A percentile compares a stretch with the other conserved stretches of the same genome.
Conservation (phyloP, 1,140 invertebrate species). For the Neodiprion fabricii region DNA sequence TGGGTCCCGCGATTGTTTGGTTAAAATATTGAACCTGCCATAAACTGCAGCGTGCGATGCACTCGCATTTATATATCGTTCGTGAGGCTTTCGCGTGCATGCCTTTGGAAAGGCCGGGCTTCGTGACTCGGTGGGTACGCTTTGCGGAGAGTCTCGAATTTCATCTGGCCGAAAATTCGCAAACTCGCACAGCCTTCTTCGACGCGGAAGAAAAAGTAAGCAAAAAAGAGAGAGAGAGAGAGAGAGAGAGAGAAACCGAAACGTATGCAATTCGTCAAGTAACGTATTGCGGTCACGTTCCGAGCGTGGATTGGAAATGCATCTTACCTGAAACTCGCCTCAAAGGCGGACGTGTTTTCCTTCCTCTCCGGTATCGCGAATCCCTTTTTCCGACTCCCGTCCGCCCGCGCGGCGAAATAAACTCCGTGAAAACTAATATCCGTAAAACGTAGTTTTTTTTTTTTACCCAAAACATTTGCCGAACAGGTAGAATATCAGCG, state of each 20-base stretch:
- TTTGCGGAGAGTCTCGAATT: constrained; percentile 13
- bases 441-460: neutral
- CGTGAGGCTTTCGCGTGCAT: neutral
- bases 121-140: neutral
- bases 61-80: neutral
- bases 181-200: constrained; percentile 4
- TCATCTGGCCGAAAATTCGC: constrained; percentile 12
- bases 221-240: constrained; percentile 6
- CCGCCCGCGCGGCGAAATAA: neutral
- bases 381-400: neutral
- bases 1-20: constrained; percentile 34
- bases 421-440: neutral
- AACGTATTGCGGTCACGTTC: neutral
- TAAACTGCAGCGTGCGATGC: constrained; percentile 30
- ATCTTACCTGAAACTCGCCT: neutral
- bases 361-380: too few species aligned
- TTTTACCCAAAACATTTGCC: too few species aligned
- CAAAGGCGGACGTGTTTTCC: neutral
- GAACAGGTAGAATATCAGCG: neutral
- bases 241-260: neutral
- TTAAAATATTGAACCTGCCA: constrained; percentile 35
- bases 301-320: neutral
- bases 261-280: neutral
- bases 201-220: neutral
- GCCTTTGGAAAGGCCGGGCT: neutral